phyloP scores from a whole-genome alignment of 2,888 invertebrate species.

The Drosophila anceps region DNA sequence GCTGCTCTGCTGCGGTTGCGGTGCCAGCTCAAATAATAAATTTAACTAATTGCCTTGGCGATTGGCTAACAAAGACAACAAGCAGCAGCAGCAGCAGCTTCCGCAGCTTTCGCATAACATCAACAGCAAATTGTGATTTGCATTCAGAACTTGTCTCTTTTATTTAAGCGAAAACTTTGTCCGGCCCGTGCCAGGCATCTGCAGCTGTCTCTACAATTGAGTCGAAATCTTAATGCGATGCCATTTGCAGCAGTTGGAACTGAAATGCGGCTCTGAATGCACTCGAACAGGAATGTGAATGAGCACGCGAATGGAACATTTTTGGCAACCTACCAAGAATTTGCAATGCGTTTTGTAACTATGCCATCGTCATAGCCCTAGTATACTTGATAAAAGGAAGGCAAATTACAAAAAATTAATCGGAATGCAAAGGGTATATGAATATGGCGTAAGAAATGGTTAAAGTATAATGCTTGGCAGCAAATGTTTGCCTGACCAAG shows the following conservation, averaged over 20 bases:
- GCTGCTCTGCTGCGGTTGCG: slow-evolving; percentile 59
- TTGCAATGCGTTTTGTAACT: slow-evolving; percentile 33
- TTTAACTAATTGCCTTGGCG: slow-evolving; percentile 77
- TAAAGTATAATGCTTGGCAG: background rate
- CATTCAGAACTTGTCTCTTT: slow-evolving; percentile 38
- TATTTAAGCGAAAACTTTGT: slow-evolving; percentile 31
- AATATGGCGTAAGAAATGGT: too few relatives aligned
- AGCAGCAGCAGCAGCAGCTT: slow-evolving; percentile 10
- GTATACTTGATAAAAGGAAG: background rate
- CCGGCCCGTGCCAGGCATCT: slow-evolving; percentile 10
- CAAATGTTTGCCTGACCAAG: background rate
- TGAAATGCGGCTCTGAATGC: slow-evolving; percentile 21
- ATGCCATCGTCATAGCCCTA: background rate
- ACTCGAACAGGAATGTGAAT: slow-evolving; percentile 4
- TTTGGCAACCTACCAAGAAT: slow-evolving; percentile 66
- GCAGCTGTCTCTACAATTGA: background rate
- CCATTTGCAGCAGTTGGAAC: slow-evolving; percentile 29
- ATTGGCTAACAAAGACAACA: slow-evolving; percentile 62
- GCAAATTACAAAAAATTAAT: background rate
- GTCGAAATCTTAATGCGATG: slow-evolving; percentile 29
- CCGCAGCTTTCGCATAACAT: slow-evolving; percentile 13
- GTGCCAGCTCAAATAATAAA: slow-evolving; percentile 75
- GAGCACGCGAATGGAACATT: slow-evolving; percentile 19
- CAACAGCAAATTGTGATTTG: slow-evolving; percentile 35
- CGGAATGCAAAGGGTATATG: background rate